These are phyloP conservation scores for Redunca redunca DNA, from an alignment of 2,113 vertebrate genomes.

Conservation along the genomic window DNA sequence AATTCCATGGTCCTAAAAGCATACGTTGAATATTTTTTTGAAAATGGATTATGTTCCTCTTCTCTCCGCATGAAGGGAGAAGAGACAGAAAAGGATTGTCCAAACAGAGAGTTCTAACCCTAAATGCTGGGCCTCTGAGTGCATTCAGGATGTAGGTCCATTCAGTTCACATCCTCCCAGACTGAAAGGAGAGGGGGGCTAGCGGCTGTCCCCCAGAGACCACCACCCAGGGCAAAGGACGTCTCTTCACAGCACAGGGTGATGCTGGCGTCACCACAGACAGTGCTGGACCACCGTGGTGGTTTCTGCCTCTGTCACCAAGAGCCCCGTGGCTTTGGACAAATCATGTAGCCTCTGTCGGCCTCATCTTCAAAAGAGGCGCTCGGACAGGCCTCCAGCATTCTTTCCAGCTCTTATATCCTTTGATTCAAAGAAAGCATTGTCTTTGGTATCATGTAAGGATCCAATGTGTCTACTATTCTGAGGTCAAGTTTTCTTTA, in stretches of 20 bases:
- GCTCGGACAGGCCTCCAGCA: too few relatives aligned
- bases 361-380: not conserved
- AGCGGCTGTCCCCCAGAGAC: not conserved
- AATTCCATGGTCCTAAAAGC: not conserved
- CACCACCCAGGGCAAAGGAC: not conserved
- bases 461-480: not conserved
- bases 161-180: not conserved
- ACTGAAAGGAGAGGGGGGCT: not conserved
- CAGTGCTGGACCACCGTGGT: not conserved
- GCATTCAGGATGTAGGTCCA: not conserved
- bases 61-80: not conserved
- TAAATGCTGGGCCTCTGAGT: not conserved
- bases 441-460: not conserved
- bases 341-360: not conserved
- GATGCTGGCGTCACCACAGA: not conserved
- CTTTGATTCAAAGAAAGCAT: slow-evolving; percentile 34
- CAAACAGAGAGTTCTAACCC: not conserved
- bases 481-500: not conserved
- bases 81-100: not conserved
- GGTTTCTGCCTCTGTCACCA: not conserved
- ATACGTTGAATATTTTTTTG: not conserved
- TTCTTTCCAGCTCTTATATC: not conserved
- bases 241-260: not conserved
- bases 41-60: not conserved
- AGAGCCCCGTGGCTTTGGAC: not conserved